These are phyloP conservation scores for Amblyjoppa proteus DNA, from an alignment of 2,888 invertebrate genomes.

Conservation along the genomic window DNA sequence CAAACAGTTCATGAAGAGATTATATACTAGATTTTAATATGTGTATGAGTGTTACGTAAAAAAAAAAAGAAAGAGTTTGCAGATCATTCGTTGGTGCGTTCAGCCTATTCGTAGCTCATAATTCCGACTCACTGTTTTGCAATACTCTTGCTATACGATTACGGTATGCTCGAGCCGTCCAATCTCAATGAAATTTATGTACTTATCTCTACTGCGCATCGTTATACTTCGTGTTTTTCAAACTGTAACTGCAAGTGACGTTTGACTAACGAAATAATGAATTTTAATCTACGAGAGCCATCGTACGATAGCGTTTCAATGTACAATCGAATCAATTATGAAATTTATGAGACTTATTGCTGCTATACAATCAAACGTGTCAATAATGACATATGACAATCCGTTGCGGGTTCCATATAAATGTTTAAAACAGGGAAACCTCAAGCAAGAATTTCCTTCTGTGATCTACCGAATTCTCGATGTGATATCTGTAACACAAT, in stretches of 20 bases:
- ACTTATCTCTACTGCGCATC: neutral
- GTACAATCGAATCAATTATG: conserved; percentile 31
- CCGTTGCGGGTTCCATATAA: conserved; percentile 16
- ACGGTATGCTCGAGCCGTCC: conserved; percentile 38
- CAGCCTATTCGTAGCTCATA: conserved; percentile 5
- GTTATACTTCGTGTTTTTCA: conserved; percentile 8
- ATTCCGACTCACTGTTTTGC: conserved; percentile 18
- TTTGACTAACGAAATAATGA: conserved; percentile 13
- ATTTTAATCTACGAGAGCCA: conserved; percentile 7
- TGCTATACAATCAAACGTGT: conserved; percentile 9
- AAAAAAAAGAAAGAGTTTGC: neutral
- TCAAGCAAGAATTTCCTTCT: conserved; percentile 13
- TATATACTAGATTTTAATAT: neutral
- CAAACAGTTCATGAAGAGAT: neutral
- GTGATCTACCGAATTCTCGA: conserved; percentile 46
- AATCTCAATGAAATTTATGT: conserved; percentile 23
- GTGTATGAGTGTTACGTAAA: neutral
- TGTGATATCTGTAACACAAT: conserved; percentile 38
- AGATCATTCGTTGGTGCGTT: conserved; percentile 11
- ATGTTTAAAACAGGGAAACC: conserved; percentile 21
- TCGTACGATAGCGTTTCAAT: neutral
- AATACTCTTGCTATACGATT: conserved; percentile 23
- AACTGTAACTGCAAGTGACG: neutral
- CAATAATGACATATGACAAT: conserved; percentile 13
- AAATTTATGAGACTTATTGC: conserved; percentile 33